Base-by-base conservation (phyloP, 2,888 invertebrate species). In the Nebria salina region DNA sequence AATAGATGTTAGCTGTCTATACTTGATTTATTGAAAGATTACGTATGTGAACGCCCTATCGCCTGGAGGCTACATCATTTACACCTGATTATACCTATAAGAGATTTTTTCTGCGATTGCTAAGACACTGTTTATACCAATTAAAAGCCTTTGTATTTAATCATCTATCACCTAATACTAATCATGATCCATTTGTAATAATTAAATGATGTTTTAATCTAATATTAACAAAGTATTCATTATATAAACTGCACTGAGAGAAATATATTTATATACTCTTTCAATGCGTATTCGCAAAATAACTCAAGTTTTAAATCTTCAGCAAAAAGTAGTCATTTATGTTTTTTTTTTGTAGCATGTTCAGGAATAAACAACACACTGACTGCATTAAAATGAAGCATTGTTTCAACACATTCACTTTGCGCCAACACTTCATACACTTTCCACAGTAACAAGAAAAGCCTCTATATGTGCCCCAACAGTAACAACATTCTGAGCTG, bases 391-490 rank as follows among this genome's bases (percentile, higher is more conserved):
- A 54, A 77, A 72, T 77, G 77, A 77, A 72, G 13, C 70, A 77
- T 77, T 72, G 77, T 77, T 77, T 77, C 77, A 34, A 64, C 77
- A 72, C 72, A 77, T 72, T 70, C 72, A 77, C 72, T 41, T 15
- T 26, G 70, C 70, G 54, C 54, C 54, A 54, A 13, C 54, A 54
- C 54, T 54, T 11, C 54, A 54, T 11, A 13, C 54, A 7, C 54
- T 54, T 11, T 54, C 54, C 13, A 34, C 26, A 26, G 25, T 70
- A 25, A 70, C 70, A 70, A 20, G 25, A 70, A 70, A 70, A 25
- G 25, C 70, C 70, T 70, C 70, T 70, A 15, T 26, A 34, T 70
- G 15, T 54, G 54, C 54, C 54, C 54, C 54, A 70, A 25, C 70
- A 70, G 15, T 70, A 70, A 70, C 70, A 25, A 4, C 11, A 11